Percentiles rank a stretch among this genome's conserved stretches.
Conservation (phyloP, 2,797 vertebrate species). For the Danio aesculapii region DNA sequence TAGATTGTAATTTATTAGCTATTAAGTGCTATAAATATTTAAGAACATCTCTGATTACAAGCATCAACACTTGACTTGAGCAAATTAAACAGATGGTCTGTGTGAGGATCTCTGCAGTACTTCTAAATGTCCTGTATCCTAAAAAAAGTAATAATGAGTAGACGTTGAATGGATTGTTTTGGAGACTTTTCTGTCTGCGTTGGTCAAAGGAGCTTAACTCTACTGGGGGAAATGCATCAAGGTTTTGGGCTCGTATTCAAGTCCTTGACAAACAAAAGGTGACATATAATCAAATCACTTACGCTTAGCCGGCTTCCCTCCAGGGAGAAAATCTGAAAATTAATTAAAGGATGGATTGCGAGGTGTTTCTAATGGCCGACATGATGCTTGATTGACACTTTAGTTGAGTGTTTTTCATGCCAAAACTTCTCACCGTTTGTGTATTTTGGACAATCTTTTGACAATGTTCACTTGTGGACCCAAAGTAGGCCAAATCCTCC, state of each 20-base stretch:
- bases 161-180: slow-evolving; percentile 12
- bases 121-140: neutral
- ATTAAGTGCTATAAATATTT: neutral
- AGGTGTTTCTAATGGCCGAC: slow-evolving; percentile 59
- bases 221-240: slow-evolving; percentile 49
- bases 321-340: slow-evolving; percentile 51
- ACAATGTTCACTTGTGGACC: slow-evolving; percentile 60
- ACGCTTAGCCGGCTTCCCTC: slow-evolving; percentile 40
- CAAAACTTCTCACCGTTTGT: slow-evolving; percentile 68
- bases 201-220: slow-evolving; percentile 27
- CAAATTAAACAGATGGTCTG: slow-evolving; percentile 10
- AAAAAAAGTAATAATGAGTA: slow-evolving; percentile 11
- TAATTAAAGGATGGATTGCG: slow-evolving; percentile 62
- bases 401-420: slow-evolving; percentile 56
- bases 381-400: slow-evolving; percentile 60
- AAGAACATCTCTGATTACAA: slow-evolving; percentile 33
- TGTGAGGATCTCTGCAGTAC: neutral
- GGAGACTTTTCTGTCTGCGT: slow-evolving; percentile 30
- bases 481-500: slow-evolving; percentile 63
- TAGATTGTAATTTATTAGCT: neutral
- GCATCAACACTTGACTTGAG: slow-evolving; percentile 19
- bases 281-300: slow-evolving; percentile 50
- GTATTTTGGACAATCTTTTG: slow-evolving; percentile 70
- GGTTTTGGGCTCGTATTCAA: slow-evolving; percentile 44
- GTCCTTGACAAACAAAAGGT: slow-evolving; percentile 51